These are phyloP conservation scores for Bothrops jararaca DNA, from an alignment of 2,113 vertebrate species.

Conservation along the genomic window DNA sequence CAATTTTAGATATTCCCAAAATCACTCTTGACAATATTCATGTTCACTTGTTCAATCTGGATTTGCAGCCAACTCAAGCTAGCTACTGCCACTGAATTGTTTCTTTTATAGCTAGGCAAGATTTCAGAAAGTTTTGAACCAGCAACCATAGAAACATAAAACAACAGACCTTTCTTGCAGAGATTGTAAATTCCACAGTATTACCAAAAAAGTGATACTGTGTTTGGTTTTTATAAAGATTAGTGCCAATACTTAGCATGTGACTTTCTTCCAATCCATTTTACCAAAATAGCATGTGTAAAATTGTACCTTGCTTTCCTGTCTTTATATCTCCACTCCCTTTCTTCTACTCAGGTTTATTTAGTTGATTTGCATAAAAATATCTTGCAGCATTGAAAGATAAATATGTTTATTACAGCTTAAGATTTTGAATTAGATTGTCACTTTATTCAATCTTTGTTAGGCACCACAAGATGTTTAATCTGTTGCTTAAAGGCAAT, in stretches of 20 bases:
- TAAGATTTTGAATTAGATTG: background rate
- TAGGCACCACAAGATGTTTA: background rate
- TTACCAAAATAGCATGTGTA: background rate
- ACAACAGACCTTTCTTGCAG: background rate
- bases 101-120: background rate
- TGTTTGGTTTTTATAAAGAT: background rate
- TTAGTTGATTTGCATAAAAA: background rate
- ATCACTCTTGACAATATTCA: background rate
- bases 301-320: slow-evolving; percentile 18
- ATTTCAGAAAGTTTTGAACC: background rate
- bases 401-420: background rate
- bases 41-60: background rate
- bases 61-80: background rate
- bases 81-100: background rate
- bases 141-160: background rate
- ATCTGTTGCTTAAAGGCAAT: background rate
- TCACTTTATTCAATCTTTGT: background rate
- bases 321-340: background rate
- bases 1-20: background rate
- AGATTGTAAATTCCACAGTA: background rate
- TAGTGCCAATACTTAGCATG: background rate
- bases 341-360: background rate
- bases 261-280: background rate
- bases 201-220: background rate
- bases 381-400: background rate